A percentile compares a stretch with the other conserved stretches of the same genome.
Conservation (phyloP, 30 jellyfish, hydroid and myxozoan species). For the Cassiopea andromeda region DNA sequence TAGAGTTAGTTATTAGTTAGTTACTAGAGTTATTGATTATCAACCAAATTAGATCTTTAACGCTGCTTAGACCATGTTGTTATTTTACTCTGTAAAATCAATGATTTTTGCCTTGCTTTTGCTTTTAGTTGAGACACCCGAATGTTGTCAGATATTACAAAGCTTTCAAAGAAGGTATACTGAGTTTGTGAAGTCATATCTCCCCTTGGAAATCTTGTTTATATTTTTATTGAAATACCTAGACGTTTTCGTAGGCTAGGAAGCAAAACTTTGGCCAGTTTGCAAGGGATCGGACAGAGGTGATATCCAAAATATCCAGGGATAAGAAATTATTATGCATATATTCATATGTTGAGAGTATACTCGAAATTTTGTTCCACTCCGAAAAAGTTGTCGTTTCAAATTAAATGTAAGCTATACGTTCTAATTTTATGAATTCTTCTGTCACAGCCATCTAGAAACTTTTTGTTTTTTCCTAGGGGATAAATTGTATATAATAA, state of each 20-base stretch:
- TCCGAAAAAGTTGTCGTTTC: too few species aligned
- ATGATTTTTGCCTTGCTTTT: neutral
- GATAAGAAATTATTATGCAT: too few species aligned
- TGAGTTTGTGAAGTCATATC: neutral
- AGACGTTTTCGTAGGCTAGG: too few species aligned
- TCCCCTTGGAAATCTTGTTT: neutral
- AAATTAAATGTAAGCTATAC: neutral
- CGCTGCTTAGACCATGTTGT: neutral
- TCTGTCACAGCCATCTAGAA: neutral
- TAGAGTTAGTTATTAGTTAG: too few species aligned
- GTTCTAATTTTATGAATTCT: neutral
- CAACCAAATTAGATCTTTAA: too few species aligned
- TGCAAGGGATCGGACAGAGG: too few species aligned
- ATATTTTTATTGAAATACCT: too few species aligned
- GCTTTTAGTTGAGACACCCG: slow-evolving; percentile 83
- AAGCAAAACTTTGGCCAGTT: too few species aligned
- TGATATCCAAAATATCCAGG: too few species aligned
- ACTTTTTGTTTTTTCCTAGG: slow-evolving; percentile 28
- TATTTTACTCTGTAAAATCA: neutral
- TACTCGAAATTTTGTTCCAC: too few species aligned
- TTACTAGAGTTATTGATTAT: too few species aligned
- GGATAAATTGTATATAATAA: slow-evolving; percentile 91
- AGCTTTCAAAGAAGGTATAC: slow-evolving; percentile 92
- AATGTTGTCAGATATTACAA: slow-evolving; percentile 94
- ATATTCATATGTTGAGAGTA: too few species aligned